Base-by-base conservation (phyloP, 2,797 vertebrate species). In the Bryconaethiops microstoma region DNA sequence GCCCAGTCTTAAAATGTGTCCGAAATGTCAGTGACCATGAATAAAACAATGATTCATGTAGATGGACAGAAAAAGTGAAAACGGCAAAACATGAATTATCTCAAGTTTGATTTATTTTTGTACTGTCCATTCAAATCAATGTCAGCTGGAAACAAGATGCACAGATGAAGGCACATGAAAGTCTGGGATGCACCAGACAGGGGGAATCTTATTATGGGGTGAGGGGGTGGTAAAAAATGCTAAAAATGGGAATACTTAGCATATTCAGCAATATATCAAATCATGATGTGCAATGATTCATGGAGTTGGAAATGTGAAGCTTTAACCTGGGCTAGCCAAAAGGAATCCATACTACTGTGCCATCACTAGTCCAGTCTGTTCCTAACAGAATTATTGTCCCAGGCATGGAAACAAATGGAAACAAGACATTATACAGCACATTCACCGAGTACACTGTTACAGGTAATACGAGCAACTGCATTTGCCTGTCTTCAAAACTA, bases 71-170 rank as follows among this genome's bases (percentile, higher is more conserved):
- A 83, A 90, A 52, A 39, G 17, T 60, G 78, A 82, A 86, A 88
- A 84, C 57, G 64, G 63, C 87, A 86, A 91, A 90, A 82, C 67
- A 85, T 90, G 87, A 84, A 48, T 86, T 87, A 77, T 83, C 87
- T 85, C 76, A 89, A 87, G 64, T 76, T 77, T 81, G 29, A 80
- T 96, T 96, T 95, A 95, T 95, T 96, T 95, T 88, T 93, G 94
- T 90, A 85, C 92, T 93, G 91, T 89, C 92, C 87, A 91, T 89
- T 91, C 88, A 94, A 89, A 90, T 82, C 77, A 84, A 91, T 93
- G 94, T 85, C 86, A 88, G 86, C 83, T 87, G 87, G 76, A 79
- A 74, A 78, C 50, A 62, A 2, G 59, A 86, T 79, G 77, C 67
- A 87, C 82, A 83, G 63, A 87, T 94, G 93, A 92, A 96, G 95